Evolutionary conservation across 1,140 invertebrate genomes (phyloP), one percentile per base, ranked within the genome.

Genomic region (Metaphire vulgaris): DNA sequence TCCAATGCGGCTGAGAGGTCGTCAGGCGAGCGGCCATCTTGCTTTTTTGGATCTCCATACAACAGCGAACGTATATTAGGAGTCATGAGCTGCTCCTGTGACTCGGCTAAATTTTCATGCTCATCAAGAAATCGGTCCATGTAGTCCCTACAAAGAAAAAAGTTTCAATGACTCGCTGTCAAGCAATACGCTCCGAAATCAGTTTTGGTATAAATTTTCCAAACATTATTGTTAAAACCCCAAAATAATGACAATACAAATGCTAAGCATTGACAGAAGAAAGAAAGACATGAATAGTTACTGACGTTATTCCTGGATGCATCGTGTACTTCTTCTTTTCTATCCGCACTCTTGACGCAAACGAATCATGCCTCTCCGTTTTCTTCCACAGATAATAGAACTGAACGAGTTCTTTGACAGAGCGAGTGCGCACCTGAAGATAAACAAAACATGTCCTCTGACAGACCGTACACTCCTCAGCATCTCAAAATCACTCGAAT

Each of bases 311-410:
- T 74, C 92, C 92, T 0, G 93, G 93, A 88, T 94, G 92, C 71
- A 95, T 84, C 14, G 91, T 90, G 85, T 94, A 94, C 86, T 94
- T 93, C 83, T 93, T 93, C 85, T 94, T 94, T 82, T 94, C 92
- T 75, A 94, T 86, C 76, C 92, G 86, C 21, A 90, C 91, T 87
- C 92, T 92, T 82, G 92, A 93, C 1, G 92, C 92, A 88, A 94
- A 95, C 1, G 92, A 91, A 87, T 98, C 97, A 86, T 98, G 95
- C 65, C 97, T 88, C 85, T 98, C 96, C 69, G 96, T 98, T 87
- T 98, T 99, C 86, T 99, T 99, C 96, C 96, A 99, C 33, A 98
- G 89, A 83, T 99, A 99, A 88, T 99, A 99, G 88, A 98, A 98
- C 83, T 98, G 94, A 56, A 98, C 95, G 69, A 99, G 87, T 87